Evolutionary conservation across 2,888 invertebrate species (phyloP).

Genomic region (Idaea straminata): DNA sequence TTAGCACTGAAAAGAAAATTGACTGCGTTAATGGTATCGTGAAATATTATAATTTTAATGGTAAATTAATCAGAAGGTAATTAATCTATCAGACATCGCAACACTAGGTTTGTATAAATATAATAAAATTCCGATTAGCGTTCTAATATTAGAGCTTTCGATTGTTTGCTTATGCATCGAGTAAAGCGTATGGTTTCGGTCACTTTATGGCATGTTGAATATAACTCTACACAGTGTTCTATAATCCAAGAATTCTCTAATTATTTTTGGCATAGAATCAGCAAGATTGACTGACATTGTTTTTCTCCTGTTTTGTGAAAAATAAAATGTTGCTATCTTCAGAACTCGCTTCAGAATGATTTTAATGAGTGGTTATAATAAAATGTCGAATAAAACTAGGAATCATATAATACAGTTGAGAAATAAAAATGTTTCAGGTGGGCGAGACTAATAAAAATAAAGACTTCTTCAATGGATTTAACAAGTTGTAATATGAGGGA

Average conservation of each 20-base stretch:
- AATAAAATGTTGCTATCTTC: neutral
- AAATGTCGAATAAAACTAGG: neutral
- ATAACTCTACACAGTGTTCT: constrained; percentile 28
- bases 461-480: constrained; percentile 6
- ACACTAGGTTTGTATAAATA: constrained; percentile 1
- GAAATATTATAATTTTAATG: constrained; percentile 8
- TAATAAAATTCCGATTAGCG: constrained; percentile 24
- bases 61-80: neutral
- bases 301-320: neutral
- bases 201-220: constrained; percentile 44
- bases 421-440: neutral
- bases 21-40: neutral
- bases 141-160: constrained; percentile 52
- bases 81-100: neutral
- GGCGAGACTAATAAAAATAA: constrained; percentile 6
- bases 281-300: constrained; percentile 3
- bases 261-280: constrained; percentile 14
- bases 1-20: neutral
- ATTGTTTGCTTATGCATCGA: constrained; percentile 48
- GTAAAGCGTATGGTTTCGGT: constrained; percentile 43
- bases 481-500: constrained; percentile 10
- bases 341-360: neutral
- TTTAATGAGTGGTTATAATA: neutral
- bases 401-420: neutral
- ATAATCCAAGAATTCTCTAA: constrained; percentile 21